A percentile compares a stretch with the other conserved stretches of the same genome.
phyloP scores from a whole-genome alignment of 2,888 invertebrate genomes.

The Seira sanloemensis region DNA sequence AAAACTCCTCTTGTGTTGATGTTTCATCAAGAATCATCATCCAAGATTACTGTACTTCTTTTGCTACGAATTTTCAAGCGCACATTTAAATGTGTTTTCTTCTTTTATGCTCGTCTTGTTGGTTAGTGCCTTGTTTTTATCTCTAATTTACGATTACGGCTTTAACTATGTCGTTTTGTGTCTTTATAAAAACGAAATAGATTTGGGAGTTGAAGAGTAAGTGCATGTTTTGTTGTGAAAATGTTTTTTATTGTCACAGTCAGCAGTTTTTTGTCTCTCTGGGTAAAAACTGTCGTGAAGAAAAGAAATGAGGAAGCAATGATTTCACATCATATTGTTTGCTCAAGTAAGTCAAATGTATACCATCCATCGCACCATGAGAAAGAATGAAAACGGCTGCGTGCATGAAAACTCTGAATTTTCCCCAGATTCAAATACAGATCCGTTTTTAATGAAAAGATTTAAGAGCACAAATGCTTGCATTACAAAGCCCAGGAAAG shows the following conservation, averaged over 20 bases:
- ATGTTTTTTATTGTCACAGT: constrained; percentile 59
- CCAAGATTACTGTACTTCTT: constrained; percentile 23
- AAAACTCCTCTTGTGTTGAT: constrained; percentile 22
- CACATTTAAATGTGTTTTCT: constrained; percentile 32
- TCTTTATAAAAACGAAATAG: constrained; percentile 62
- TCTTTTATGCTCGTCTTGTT: constrained; percentile 44
- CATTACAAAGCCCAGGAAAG: constrained; percentile 28
- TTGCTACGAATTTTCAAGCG: background rate
- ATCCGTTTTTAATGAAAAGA: constrained; percentile 40
- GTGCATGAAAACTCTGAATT: background rate
- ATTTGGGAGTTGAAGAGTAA: constrained; percentile 50
- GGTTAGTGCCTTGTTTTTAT: constrained; percentile 65
- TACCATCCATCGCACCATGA: background rate
- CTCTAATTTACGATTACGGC: constrained; percentile 71
- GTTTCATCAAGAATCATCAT: constrained; percentile 59
- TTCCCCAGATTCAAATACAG: background rate
- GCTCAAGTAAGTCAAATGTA: background rate
- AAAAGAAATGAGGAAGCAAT: constrained; percentile 33
- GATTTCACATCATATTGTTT: constrained; percentile 6
- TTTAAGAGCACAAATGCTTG: constrained; percentile 57
- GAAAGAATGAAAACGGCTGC: background rate
- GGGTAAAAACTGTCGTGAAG: background rate
- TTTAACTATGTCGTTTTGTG: constrained; percentile 71
- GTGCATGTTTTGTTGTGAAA: constrained; percentile 57
- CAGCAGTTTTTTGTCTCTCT: constrained; percentile 17